These are phyloP conservation scores for Gymnopithys bicolor DNA, from an alignment of 2,797 vertebrate species.

Conservation along the genomic window DNA sequence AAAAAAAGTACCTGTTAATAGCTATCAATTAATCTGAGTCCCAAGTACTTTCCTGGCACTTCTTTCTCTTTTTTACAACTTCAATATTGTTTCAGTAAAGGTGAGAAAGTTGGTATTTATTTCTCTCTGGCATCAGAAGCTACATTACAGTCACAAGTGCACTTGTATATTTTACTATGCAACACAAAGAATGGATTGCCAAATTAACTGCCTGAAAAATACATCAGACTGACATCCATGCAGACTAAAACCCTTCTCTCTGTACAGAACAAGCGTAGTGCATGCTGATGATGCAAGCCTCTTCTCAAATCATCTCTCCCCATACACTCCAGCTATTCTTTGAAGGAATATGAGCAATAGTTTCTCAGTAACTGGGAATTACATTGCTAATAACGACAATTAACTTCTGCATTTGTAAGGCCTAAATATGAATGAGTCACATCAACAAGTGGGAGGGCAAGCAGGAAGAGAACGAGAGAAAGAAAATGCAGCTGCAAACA, in stretches of 20 bases:
- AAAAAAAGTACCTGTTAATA: not conserved
- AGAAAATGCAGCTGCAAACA: not conserved
- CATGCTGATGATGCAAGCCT: not conserved
- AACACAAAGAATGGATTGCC: not conserved
- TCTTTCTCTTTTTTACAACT: not conserved
- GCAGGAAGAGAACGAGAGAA: not conserved
- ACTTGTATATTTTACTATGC: not conserved
- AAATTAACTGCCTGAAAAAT: not conserved
- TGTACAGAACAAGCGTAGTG: rapidly evolving
- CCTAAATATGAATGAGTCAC: not conserved
- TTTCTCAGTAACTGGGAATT: not conserved
- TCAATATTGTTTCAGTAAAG: not conserved
- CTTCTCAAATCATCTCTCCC: not conserved
- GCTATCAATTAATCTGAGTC: not conserved
- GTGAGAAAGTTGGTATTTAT: not conserved
- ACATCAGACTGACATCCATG: not conserved
- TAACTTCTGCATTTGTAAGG: not conserved
- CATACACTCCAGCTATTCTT: not conserved
- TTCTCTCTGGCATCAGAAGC: not conserved
- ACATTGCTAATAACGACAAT: rapidly evolving
- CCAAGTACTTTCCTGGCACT: not conserved
- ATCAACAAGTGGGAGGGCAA: not conserved
- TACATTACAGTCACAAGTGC: not conserved
- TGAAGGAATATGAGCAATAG: not conserved
- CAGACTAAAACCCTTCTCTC: not conserved